Base-by-base conservation (phyloP, 1,140 invertebrate species). In the Neotoxoptera formosana region DNA sequence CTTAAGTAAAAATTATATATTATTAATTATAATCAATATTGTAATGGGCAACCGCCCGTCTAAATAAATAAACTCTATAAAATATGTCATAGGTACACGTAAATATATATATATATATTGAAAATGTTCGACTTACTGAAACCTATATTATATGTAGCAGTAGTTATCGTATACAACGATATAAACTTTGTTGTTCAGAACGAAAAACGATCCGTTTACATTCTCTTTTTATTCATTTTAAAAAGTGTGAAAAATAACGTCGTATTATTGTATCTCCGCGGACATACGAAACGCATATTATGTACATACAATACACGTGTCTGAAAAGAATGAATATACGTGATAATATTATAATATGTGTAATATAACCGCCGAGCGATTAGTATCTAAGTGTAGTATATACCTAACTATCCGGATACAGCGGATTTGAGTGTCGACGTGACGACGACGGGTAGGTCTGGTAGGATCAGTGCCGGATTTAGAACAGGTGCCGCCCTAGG, bases 191-290 rank as follows among this genome's bases (percentile, higher is more conserved):
- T n/a, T 87, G 30, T 48, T 34, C 86, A 6, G n/a, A 30, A 51
- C 30, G 23, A 34, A 34, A 48, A 88, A 48, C n/a, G 47, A 88
- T 88, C 86, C 47, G n/a, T 88, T 51, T 51, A 88, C 45, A 21
- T 86, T 86, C 84, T 47, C 41, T 86, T 86, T 47, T 25, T 86
- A 86, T 86, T 86, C 60, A 34, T 76, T 76, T 76, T 86, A 14
- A 86, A 25, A 84, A 47, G 84, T 84, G 83, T 84, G 41, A 84
- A 84, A 45, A 84, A 84, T 84, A 36, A 84, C 23, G 9, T 34
- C 11, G 2, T 23, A 21, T n/a, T n/a, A 76, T 76, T 76, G 17
- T 45, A 84, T 87, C 84, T 17, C 86, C 14, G 3, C 9, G 21
- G 86, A 88, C n/a, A 53, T 53, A 48, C 17, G 30, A 76, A 76